Percentiles rank a stretch among this genome's conserved stretches.
Conservation (phyloP, 2,113 vertebrate species). For the Neotoma lepida region DNA sequence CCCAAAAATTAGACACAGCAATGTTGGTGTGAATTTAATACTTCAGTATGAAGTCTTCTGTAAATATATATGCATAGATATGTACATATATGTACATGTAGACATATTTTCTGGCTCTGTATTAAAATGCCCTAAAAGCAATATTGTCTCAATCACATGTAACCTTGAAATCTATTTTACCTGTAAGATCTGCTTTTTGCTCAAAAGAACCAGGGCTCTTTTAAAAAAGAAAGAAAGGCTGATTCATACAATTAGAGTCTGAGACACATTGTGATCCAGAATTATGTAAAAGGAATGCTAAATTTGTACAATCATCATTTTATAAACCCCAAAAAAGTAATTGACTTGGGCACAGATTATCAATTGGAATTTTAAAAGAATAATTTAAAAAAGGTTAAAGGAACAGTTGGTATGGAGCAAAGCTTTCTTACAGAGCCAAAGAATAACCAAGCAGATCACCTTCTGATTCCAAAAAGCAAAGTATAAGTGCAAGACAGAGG, state of each 20-base stretch:
- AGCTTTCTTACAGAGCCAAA: slow-evolving; percentile 18
- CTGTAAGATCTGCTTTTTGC: neutral
- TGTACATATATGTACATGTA: neutral
- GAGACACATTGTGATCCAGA: slow-evolving; percentile 26
- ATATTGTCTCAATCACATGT: neutral
- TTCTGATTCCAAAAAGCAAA: slow-evolving; percentile 30
- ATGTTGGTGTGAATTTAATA: slow-evolving; percentile 45
- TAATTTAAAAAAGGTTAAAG: neutral
- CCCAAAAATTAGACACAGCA: slow-evolving; percentile 18
- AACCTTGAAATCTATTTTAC: slow-evolving; percentile 21
- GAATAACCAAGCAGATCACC: slow-evolving; percentile 8
- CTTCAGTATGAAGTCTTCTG: slow-evolving; percentile 24
- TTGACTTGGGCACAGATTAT: slow-evolving; percentile 11
- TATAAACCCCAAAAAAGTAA: slow-evolving; percentile 50
- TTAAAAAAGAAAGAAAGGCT: neutral
- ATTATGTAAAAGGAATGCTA: slow-evolving; percentile 53
- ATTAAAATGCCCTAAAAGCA: slow-evolving; percentile 51
- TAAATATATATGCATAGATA: neutral
- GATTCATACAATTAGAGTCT: slow-evolving; percentile 32
- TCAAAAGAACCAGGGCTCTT: neutral
- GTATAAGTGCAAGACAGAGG: neutral
- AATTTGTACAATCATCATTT: slow-evolving; percentile 54
- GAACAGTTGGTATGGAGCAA: neutral
- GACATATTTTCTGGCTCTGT: neutral
- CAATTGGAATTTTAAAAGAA: neutral